phyloP scores from a whole-genome alignment of 53 echinoderm and acorn worm species.

The Astropecten irregularis region DNA sequence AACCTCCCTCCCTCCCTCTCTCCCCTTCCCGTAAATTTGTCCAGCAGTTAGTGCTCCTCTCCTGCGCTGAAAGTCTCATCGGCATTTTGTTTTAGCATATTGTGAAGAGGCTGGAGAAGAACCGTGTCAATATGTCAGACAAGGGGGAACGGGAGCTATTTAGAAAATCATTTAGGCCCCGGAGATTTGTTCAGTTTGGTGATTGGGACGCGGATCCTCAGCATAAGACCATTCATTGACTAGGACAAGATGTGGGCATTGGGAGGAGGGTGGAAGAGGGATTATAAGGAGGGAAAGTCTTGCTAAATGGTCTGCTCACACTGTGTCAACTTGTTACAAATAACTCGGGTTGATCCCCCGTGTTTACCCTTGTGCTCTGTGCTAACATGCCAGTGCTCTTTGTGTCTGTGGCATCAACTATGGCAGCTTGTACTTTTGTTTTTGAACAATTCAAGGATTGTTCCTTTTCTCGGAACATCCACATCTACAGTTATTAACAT shows the following conservation, averaged over 20 bases:
- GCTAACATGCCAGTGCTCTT: constrained; percentile 10
- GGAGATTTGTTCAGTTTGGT: constrained; percentile 16
- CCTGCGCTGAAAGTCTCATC: neutral
- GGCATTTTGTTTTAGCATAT: constrained; percentile 45
- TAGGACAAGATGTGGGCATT: too few species aligned
- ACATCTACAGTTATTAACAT: too few species aligned
- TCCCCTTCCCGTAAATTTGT: neutral
- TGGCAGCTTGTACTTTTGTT: neutral
- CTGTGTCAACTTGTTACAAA: constrained; percentile 24
- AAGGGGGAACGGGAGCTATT: too few species aligned
- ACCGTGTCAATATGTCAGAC: neutral
- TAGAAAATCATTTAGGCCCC: neutral
- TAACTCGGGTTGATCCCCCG: neutral
- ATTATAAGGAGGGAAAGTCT: neutral
- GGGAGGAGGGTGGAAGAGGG: neutral
- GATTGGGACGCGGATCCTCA: constrained; percentile 25
- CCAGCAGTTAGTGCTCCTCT: neutral
- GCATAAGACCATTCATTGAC: neutral
- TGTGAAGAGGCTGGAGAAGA: neutral
- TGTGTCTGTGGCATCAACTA: neutral
- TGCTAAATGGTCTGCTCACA: constrained; percentile 11
- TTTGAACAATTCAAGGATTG: too few species aligned
- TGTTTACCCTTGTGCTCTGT: neutral
- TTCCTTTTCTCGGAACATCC: too few species aligned
- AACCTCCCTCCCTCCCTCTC: neutral